Base-by-base conservation (phyloP, 2,113 vertebrate genomes). In the Aythya baeri region DNA sequence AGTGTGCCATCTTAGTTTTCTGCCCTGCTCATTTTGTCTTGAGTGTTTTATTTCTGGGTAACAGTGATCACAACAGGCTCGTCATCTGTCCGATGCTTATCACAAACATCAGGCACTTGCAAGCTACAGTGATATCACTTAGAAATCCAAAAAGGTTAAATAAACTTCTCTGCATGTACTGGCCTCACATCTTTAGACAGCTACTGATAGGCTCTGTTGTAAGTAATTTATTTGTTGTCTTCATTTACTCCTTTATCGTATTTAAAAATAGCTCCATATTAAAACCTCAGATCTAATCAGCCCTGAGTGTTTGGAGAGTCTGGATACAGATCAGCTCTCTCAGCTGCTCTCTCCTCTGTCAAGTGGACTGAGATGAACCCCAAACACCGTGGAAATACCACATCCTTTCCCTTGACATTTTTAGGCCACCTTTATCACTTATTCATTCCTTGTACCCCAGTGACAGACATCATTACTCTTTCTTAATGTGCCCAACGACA, bases 351-450 rank as follows among this genome's bases (percentile, higher is more conserved):
- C 74, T 88, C 32, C 77, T 77, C 59, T 89, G 58, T 77, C 63
- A 46, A 91, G 84, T 36, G 23, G 81, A 94, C 96, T 85, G 91
- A 96, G 88, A 77, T 96, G 96, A 96, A 94, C 88, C 93, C 86
- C 93, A 92, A 91, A 94, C 73, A 22, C 92, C 62, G 18, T 7
- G 81, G 94, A 96, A 85, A 74, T 73, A 82, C 91, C 2, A 4
- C 88, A 92, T 94, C 92, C 92, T 89, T 95, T 87, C 88, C 90
- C 95, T 85, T 91, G 92, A 96, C 93, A 83, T 96, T 96, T 96
- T 96, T 91, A 96, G 96, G 96, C 94, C 92, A 67, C 86, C 93
- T 96, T 96, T 97, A 96, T 97, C 94, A 97, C 81, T 97, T 96
- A 96, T 96, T 97, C 93, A 95, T 96, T 96, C 78, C 83, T 92